A percentile compares a stretch with the other conserved stretches of the same genome.
Conservation (phyloP, 1,140 invertebrate species). For the Drosophila takahashii region DNA sequence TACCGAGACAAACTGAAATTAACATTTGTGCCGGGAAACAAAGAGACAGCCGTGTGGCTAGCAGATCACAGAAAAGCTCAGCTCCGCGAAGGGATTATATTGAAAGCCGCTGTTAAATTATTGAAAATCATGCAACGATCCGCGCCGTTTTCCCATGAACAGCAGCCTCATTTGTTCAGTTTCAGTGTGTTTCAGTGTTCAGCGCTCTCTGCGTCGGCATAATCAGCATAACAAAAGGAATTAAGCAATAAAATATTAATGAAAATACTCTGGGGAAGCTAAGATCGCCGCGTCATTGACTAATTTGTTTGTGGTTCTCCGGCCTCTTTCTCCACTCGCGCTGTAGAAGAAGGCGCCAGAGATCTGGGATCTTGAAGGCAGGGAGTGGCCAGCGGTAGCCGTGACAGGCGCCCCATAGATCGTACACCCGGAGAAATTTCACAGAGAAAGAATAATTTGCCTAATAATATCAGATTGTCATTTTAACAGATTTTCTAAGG, state of each 20-base stretch:
- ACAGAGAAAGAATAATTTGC: not conserved
- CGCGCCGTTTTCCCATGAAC: conserved; percentile 70
- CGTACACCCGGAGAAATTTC: conserved; percentile 22
- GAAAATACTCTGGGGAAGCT: conserved; percentile 55
- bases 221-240: conserved; percentile 85
- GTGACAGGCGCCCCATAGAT: conserved; percentile 55
- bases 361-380: conserved; percentile 31
- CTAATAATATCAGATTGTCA: not conserved
- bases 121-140: conserved; percentile 77
- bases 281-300: conserved; percentile 83
- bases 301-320: conserved; percentile 81
- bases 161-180: conserved; percentile 60
- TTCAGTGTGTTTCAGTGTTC: not conserved
- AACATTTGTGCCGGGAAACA: conserved; percentile 63
- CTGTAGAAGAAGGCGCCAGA: conserved; percentile 52
- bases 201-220: conserved; percentile 64
- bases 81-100: conserved; percentile 29
- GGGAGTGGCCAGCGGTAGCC: conserved; percentile 63
- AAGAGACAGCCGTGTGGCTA: conserved; percentile 31
- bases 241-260: conserved; percentile 84
- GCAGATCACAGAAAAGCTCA: conserved; percentile 39
- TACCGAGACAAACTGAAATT: conserved; percentile 80
- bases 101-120: conserved; percentile 76
- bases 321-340: conserved; percentile 9
- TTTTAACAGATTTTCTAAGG: too few relatives aligned